A percentile compares a stretch with the other conserved stretches of the same genome.
Evolutionary conservation across 2,888 invertebrate species (phyloP).

Genomic region (Danaus chrysippus): DNA sequence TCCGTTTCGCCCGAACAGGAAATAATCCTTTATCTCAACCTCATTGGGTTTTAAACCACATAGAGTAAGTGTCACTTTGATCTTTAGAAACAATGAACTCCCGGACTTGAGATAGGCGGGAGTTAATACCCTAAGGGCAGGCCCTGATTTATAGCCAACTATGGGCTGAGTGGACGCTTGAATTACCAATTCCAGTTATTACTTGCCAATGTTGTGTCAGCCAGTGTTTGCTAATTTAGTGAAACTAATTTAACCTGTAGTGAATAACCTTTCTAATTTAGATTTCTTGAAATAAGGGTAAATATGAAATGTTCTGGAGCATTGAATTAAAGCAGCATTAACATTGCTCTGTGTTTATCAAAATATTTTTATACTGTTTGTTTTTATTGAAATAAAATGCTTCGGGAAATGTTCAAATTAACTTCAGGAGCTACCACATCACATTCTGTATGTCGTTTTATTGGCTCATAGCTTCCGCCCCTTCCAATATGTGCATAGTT

Average conservation of each 20-base stretch:
- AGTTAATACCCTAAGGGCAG: conserved; percentile 28
- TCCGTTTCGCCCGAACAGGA: conserved; percentile 26
- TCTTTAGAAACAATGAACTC: conserved; percentile 33
- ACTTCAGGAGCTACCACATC: not conserved
- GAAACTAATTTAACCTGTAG: too few species aligned
- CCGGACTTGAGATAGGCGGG: conserved; percentile 26
- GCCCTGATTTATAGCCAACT: conserved; percentile 16
- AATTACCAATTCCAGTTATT: conserved; percentile 18
- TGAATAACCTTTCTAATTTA: too few species aligned
- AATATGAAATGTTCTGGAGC: too few species aligned
- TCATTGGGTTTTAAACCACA: conserved; percentile 30
- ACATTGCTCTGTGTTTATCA: too few species aligned
- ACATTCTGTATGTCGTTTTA: conserved; percentile 1
- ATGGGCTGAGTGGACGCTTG: conserved; percentile 14
- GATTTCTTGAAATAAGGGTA: too few species aligned
- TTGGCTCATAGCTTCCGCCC: not conserved
- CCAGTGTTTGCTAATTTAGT: not conserved
- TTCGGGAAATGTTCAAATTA: not conserved
- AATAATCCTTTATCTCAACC: conserved; percentile 26
- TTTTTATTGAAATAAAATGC: too few species aligned
- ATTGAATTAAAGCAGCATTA: too few species aligned
- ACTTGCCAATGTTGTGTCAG: conserved; percentile 9
- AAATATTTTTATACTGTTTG: too few species aligned
- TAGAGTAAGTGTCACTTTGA: conserved; percentile 33
- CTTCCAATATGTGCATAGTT: conserved; percentile 5